A percentile compares a stretch with the other conserved stretches of the same genome.
phyloP scores from a whole-genome alignment of 1,140 invertebrate genomes.

The Brachionus paranguensis region DNA sequence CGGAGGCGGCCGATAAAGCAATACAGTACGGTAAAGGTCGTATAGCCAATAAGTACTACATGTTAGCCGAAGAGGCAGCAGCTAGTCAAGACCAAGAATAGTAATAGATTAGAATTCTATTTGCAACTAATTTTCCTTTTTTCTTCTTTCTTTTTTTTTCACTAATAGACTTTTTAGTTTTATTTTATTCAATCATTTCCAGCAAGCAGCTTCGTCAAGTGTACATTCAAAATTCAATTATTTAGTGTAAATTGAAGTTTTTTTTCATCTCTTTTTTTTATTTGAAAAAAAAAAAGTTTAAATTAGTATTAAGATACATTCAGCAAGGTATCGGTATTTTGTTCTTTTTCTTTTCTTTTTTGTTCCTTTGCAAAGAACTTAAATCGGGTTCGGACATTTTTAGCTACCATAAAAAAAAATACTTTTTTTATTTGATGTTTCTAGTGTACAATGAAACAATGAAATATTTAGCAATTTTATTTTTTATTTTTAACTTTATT shows the following conservation, averaged over 20 bases:
- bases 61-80: slow-evolving; percentile 57
- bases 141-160: too few species aligned
- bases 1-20: slow-evolving; percentile 59
- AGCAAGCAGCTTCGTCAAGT: not conserved
- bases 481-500: not conserved
- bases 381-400: not conserved
- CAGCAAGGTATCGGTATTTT: not conserved
- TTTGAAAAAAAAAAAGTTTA: too few species aligned
- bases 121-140: not conserved
- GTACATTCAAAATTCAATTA: not conserved
- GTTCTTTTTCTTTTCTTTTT: not conserved
- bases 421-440: not conserved
- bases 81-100: slow-evolving; percentile 5
- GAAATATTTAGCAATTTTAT: not conserved
- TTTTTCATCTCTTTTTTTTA: not conserved
- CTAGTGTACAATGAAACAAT: not conserved
- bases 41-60: slow-evolving; percentile 60
- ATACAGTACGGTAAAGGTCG: slow-evolving; percentile 57
- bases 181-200: not conserved
- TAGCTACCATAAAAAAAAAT: not conserved
- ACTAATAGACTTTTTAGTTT: not conserved
- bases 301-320: not conserved
- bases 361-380: not conserved
- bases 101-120: not conserved
- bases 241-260: not conserved